Evolutionary conservation across 1,140 invertebrate genomes (phyloP).

Genomic region (Ephestia elutella): DNA sequence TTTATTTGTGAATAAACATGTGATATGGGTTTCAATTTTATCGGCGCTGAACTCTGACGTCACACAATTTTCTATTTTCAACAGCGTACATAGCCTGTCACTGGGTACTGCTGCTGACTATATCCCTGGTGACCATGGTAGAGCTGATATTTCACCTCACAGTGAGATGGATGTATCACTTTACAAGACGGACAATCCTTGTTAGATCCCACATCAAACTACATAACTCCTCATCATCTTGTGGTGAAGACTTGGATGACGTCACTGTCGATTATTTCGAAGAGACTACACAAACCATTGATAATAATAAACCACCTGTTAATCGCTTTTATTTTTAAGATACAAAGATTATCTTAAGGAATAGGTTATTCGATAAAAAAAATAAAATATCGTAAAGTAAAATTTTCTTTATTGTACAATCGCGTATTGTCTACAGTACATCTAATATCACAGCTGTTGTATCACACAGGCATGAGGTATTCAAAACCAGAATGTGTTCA

Average conservation of each 20-base stretch:
- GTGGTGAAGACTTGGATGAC: neutral
- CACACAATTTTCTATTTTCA: neutral
- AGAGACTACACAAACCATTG: neutral
- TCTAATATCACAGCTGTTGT: conserved; percentile 2
- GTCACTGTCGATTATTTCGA: neutral
- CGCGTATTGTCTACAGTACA: neutral
- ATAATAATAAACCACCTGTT: neutral
- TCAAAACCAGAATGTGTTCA: neutral
- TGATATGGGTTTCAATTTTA: too few species aligned
- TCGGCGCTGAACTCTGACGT: too few species aligned
- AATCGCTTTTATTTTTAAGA: neutral
- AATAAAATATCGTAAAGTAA: conserved; percentile 23
- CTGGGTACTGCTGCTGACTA: conserved; percentile 21
- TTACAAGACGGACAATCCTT: conserved; percentile 11
- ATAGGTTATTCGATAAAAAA: neutral
- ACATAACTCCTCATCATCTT: neutral
- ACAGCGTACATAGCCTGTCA: conserved; percentile 25
- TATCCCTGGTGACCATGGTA: conserved; percentile 13
- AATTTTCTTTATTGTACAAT: neutral
- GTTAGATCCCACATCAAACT: neutral
- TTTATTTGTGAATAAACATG: too few species aligned
- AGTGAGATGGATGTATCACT: conserved; percentile 29
- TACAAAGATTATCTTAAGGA: neutral
- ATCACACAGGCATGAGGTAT: neutral
- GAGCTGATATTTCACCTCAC: conserved; percentile 36